Evolutionary conservation across 2,113 vertebrate genomes (phyloP), one percentile per base, ranked within the genome.

Genomic region (Nicator chloris): DNA sequence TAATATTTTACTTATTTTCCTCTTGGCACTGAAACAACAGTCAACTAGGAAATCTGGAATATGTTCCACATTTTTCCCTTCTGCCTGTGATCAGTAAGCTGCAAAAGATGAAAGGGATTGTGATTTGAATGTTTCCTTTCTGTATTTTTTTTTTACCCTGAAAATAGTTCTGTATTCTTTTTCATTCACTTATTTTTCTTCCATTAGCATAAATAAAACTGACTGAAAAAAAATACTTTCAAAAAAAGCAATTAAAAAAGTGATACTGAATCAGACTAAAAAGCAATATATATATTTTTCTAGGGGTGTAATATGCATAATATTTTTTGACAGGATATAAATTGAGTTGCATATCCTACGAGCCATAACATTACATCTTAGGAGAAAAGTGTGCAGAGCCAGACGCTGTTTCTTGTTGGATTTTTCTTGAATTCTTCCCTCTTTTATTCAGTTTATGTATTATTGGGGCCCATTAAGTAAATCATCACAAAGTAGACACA

Each of bases 21-120:
- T 92, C 76, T 94, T 96, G 93, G 93, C 85, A 88, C 39, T 92
- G 79, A 77, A 94, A 86, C 54, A 95, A 75, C 72, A 90, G 79
- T 64, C 68, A 92, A 95, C 47, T 88, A 94, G 87, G 94, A 95
- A 96, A 96, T 93, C 93, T 96, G 93, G 93, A 96, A 94, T 94
- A 95, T 56, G 76, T 96, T 95, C 82, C 85, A 90, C 64, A 77
- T 95, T 95, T 95, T 94, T 56, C 60, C 92, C 60, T 94, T 93
- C 82, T 96, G 96, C 86, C 93, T 96, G 87, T 82, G 87, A 95
- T 96, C 93, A 97, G 93, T 90, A 95, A 86, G 33, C 82, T 95
- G 75, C 60, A 93, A 96, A 75, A 96, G 95, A 97, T 96, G 93
- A 97, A 96, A 95, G 93, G 31, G 60, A 68, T 56, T 88, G 47